Conservation (phyloP, 2,888 invertebrate genomes). For the Aspidiotus rigidus region DNA sequence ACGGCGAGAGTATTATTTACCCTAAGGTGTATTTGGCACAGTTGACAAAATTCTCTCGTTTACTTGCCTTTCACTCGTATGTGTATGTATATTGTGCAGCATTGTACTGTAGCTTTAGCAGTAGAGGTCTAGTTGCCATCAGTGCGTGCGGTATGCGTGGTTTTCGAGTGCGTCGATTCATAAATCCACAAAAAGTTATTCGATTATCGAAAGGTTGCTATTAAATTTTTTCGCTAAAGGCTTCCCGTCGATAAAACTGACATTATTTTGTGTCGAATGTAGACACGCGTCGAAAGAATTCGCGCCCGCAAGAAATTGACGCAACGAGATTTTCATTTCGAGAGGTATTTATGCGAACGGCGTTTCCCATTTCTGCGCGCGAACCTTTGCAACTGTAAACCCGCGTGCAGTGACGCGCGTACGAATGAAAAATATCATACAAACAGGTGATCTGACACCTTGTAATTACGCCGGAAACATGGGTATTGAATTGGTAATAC, state of each 20-base stretch:
- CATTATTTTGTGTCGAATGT: not conserved
- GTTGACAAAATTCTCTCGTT: constrained; percentile 25
- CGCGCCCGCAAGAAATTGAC: no score
- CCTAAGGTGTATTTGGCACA: constrained; percentile 22
- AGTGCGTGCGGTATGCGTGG: not conserved
- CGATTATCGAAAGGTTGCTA: constrained; percentile 26
- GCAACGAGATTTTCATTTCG: no score
- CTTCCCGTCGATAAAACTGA: not conserved
- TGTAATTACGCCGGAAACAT: no score
- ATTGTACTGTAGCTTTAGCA: no score
- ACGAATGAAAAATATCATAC: no score
- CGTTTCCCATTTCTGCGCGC: no score
- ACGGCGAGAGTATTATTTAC: constrained; percentile 24
- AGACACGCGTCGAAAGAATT: no score
- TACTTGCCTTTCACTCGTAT: not conserved
- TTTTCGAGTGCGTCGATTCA: constrained; percentile 1
- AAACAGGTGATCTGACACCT: no score
- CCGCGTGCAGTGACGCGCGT: no score
- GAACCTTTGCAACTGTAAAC: no score
- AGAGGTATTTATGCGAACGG: no score
- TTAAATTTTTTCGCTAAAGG: constrained; percentile 32
- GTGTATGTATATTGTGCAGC: not conserved
- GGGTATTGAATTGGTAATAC: no score
- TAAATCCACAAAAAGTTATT: constrained; percentile 22
- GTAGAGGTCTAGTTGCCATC: not conserved